Evolutionary conservation across 2,113 vertebrate genomes (phyloP).

Genomic region (Tauraco erythrolophus): DNA sequence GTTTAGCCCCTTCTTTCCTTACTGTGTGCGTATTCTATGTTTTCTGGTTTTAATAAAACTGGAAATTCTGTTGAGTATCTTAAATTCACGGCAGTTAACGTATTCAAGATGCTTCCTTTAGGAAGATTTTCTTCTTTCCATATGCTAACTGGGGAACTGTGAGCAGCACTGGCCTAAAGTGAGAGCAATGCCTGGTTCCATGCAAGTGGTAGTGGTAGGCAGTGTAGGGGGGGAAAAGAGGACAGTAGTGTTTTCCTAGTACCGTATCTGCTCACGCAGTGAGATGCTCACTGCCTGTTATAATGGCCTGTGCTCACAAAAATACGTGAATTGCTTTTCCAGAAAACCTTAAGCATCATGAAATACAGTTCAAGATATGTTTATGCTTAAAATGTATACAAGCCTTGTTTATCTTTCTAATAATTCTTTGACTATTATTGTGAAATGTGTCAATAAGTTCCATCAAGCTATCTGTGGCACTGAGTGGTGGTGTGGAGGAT

Average conservation of each 20-base stretch:
- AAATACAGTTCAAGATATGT: not conserved
- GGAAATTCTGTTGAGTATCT: not conserved
- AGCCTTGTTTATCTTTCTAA: not conserved
- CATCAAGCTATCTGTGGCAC: not conserved
- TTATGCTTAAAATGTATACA: not conserved
- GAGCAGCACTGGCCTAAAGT: not conserved
- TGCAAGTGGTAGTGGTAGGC: not conserved
- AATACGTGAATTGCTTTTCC: not conserved
- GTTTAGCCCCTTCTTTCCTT: not conserved
- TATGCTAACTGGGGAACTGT: not conserved
- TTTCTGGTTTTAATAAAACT: not conserved
- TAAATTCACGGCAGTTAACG: not conserved
- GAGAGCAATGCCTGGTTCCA: not conserved
- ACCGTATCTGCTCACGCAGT: not conserved
- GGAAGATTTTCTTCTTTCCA: not conserved
- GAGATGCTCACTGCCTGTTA: not conserved
- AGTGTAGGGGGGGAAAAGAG: not conserved
- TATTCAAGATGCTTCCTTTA: conserved; percentile 1
- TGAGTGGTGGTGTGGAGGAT: not conserved
- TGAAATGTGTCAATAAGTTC: not conserved
- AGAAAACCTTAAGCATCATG: rapidly evolving
- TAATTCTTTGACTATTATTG: not conserved
- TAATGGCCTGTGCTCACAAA: not conserved
- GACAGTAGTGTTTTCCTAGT: not conserved
- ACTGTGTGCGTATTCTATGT: not conserved